Conservation (phyloP, 2,797 vertebrate species). For the Melanotaenia boesemani region DNA sequence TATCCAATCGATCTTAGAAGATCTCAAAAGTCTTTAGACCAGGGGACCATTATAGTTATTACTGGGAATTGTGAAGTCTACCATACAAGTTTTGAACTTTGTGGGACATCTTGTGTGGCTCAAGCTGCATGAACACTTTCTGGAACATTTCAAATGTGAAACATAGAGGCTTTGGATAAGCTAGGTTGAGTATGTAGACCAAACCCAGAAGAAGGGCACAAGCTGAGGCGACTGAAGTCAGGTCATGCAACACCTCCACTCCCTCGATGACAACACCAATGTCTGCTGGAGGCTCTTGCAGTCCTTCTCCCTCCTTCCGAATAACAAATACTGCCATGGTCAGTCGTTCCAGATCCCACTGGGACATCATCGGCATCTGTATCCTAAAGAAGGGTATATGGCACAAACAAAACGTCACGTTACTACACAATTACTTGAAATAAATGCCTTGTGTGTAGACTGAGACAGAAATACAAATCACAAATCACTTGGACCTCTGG, state of each 20-base stretch:
- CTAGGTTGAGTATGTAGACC: background rate
- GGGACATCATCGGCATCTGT: background rate
- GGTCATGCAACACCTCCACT: constrained; percentile 38
- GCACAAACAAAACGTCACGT: background rate
- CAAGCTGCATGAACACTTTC: background rate
- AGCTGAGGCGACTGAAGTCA: constrained; percentile 7
- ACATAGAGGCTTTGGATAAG: background rate
- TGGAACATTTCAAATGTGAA: constrained; percentile 4
- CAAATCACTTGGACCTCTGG: background rate
- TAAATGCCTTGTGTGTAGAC: background rate
- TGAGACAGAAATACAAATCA: background rate
- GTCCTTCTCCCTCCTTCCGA: constrained; percentile 24
- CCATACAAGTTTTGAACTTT: background rate
- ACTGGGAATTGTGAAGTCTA: background rate
- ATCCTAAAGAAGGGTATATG: too few relatives aligned
- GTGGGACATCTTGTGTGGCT: background rate
- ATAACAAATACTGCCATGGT: constrained; percentile 45
- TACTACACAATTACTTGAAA: too few relatives aligned
- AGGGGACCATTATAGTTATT: background rate
- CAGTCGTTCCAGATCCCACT: constrained; percentile 32
- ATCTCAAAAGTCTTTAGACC: too few relatives aligned
- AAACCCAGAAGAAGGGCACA: background rate
- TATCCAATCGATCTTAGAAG: too few relatives aligned
- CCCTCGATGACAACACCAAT: constrained; percentile 20
- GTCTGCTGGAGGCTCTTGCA: constrained; percentile 7